A percentile compares a stretch with the other conserved stretches of the same genome.
Evolutionary conservation across 2,113 vertebrate species (phyloP).

Genomic region (Rhea pennata): DNA sequence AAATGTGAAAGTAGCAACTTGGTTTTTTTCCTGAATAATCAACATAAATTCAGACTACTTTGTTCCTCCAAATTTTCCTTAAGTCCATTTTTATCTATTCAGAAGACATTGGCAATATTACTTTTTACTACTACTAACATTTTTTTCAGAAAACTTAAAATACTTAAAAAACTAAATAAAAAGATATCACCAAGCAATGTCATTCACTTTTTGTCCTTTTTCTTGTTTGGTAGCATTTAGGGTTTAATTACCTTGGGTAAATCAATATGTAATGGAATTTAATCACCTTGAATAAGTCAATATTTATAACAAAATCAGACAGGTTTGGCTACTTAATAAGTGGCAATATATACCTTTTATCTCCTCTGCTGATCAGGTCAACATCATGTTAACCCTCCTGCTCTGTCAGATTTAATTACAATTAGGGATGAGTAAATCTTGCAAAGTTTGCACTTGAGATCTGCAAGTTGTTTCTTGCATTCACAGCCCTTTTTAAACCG

Average conservation of each 20-base stretch:
- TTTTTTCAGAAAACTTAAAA: neutral
- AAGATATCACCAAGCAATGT: neutral
- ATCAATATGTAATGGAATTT: conserved; percentile 63
- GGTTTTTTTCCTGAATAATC: neutral
- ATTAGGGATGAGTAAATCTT: neutral
- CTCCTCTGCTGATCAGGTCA: neutral
- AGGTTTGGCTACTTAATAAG: neutral
- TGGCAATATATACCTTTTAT: neutral
- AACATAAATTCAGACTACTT: neutral
- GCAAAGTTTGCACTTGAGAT: neutral
- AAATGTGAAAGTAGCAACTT: neutral
- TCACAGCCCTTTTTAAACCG: neutral
- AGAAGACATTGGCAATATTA: neutral
- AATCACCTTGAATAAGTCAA: conserved; percentile 44
- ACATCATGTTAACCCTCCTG: neutral
- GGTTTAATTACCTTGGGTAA: conserved; percentile 54
- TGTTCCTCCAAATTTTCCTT: neutral
- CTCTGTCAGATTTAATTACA: neutral
- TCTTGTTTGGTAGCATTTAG: conserved; percentile 10
- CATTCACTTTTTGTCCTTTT: neutral
- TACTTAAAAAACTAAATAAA: too few relatives aligned
- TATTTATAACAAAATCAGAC: conserved; percentile 18
- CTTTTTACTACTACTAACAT: neutral
- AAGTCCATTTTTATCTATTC: neutral
- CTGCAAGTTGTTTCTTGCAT: neutral